Evolutionary conservation across 2,888 invertebrate genomes (phyloP).

Genomic region (Ceratothoa steindachneri): DNA sequence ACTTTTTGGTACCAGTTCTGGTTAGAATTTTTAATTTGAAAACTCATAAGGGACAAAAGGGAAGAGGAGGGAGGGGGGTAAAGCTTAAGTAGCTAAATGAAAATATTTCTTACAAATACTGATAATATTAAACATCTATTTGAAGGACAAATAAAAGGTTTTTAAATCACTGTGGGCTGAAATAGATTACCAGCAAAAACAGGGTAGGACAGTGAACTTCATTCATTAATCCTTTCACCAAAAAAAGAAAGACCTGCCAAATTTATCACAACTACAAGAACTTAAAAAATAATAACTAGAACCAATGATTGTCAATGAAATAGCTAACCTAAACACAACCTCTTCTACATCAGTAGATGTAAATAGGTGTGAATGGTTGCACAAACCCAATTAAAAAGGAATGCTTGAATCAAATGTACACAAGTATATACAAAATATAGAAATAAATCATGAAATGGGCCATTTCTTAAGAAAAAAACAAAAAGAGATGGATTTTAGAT

Average conservation of each 20-base stretch:
- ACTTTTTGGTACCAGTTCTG: background rate
- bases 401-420: background rate
- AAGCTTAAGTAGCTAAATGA: slow-evolving; percentile 12
- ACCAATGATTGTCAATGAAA: slow-evolving; percentile 36
- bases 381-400: slow-evolving; percentile 2
- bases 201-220: background rate
- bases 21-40: background rate
- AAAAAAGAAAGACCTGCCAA: background rate
- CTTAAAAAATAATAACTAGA: slow-evolving; percentile 5
- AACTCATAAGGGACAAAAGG: background rate
- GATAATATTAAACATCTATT: background rate
- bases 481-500: background rate
- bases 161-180: background rate
- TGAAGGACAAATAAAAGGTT: background rate
- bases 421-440: background rate
- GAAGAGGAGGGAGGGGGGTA: background rate
- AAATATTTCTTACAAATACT: background rate
- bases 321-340: slow-evolving; percentile 31
- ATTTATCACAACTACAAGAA: slow-evolving; percentile 8
- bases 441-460: background rate
- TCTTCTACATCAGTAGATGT: slow-evolving; percentile 39
- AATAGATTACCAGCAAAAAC: background rate
- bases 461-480: background rate
- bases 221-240: background rate
- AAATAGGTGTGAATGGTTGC: slow-evolving; percentile 29